Percentiles rank a stretch among this genome's conserved stretches.
These are phyloP conservation scores for Sphaerophoria rueppellii DNA, from an alignment of 2,888 invertebrate species.

Conservation along the genomic window DNA sequence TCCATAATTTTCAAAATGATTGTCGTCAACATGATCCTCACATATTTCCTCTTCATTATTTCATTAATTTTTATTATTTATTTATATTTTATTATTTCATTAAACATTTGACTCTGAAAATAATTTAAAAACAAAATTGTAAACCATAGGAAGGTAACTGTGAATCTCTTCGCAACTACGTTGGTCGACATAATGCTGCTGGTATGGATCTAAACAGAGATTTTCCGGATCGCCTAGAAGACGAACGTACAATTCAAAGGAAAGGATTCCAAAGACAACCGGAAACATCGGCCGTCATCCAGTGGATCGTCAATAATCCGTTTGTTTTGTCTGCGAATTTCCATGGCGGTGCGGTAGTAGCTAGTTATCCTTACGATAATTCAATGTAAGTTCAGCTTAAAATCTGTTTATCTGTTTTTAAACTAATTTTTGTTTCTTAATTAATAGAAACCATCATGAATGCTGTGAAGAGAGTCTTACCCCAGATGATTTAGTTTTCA, in stretches of 20 bases:
- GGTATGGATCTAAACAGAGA: constrained; percentile 93
- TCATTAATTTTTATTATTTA: no score
- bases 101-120: no score
- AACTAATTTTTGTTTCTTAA: neutral
- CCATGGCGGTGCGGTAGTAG: constrained; percentile 98
- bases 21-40: no score
- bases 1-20: no score
- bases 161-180: constrained; percentile 86
- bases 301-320: constrained; percentile 92
- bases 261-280: constrained; percentile 86
- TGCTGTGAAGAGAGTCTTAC: constrained; percentile 89
- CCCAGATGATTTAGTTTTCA: constrained; percentile 93
- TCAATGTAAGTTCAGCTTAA: constrained; percentile 84
- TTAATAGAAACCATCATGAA: constrained; percentile 82
- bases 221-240: constrained; percentile 94
- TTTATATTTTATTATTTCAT: no score
- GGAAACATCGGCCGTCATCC: constrained; percentile 94
- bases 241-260: constrained; percentile 77
- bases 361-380: constrained; percentile 98
- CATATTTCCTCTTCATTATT: no score
- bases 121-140: neutral
- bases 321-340: constrained; percentile 97
- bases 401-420: neutral
- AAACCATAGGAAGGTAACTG: constrained; percentile 89
- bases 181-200: constrained; percentile 92